Evolutionary conservation across 2,797 vertebrate species (phyloP).

Genomic region (Sebastiscus tertius): DNA sequence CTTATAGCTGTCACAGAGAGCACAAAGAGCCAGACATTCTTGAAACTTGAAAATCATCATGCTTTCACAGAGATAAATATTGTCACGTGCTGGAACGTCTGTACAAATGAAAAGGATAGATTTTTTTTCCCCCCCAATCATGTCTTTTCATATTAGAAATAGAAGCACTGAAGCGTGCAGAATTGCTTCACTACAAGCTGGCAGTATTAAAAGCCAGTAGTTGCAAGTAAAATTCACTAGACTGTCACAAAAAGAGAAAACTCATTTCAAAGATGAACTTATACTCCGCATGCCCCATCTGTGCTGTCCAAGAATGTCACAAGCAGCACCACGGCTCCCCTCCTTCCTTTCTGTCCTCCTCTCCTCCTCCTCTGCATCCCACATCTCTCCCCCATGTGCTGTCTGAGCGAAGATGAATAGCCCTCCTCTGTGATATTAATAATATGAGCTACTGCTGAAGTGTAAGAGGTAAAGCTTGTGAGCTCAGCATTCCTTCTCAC

Average conservation of each 20-base stretch:
- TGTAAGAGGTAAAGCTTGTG: constrained; percentile 77
- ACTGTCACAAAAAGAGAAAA: constrained; percentile 63
- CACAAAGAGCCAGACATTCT: constrained; percentile 12
- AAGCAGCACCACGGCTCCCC: constrained; percentile 27
- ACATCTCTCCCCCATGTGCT: constrained; percentile 62
- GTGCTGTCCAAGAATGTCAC: constrained; percentile 68
- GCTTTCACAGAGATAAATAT: constrained; percentile 47
- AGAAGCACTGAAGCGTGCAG: constrained; percentile 38
- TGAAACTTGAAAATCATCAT: constrained; percentile 42
- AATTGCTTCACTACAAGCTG: constrained; percentile 53
- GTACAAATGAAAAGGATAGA: constrained; percentile 45
- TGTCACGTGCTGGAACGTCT: constrained; percentile 40
- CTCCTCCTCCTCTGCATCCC: constrained; percentile 42
- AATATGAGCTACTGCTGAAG: constrained; percentile 80
- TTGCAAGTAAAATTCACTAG: constrained; percentile 57
- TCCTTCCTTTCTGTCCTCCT: constrained; percentile 34
- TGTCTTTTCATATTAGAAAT: constrained; percentile 63
- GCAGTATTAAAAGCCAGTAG: constrained; percentile 47
- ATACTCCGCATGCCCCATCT: constrained; percentile 62
- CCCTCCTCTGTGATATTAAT: constrained; percentile 80
- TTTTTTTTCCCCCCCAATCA: constrained; percentile 8
- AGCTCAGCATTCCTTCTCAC: constrained; percentile 83
- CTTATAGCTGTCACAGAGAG: constrained; percentile 4
- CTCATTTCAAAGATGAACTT: constrained; percentile 69
- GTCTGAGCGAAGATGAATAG: constrained; percentile 79